Evolutionary conservation across 2,797 vertebrate species (phyloP).

Genomic region (Miichthys miiuy): DNA sequence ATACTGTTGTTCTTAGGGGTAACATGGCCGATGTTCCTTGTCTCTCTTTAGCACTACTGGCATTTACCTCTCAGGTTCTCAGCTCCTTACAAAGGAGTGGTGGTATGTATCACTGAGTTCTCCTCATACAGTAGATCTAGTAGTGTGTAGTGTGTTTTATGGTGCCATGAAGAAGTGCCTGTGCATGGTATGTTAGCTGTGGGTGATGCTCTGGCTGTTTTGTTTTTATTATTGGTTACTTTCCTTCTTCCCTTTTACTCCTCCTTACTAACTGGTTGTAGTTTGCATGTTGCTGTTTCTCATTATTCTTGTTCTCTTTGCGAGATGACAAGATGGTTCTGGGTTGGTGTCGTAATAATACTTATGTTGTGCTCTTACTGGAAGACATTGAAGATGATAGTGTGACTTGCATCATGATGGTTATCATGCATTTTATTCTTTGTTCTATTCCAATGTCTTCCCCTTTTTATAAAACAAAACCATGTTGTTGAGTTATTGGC

Average conservation of each 20-base stretch:
- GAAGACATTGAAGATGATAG: slow-evolving; percentile 10
- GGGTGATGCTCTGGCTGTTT: slow-evolving; percentile 61
- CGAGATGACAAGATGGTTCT: slow-evolving; percentile 39
- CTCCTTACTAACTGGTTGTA: slow-evolving; percentile 77
- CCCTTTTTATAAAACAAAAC: no score
- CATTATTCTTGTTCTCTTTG: slow-evolving; percentile 32
- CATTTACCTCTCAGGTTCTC: slow-evolving; percentile 97
- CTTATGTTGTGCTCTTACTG: slow-evolving; percentile 19
- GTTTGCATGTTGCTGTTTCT: slow-evolving; percentile 74
- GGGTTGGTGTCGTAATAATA: slow-evolving; percentile 43
- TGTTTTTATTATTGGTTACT: not conserved
- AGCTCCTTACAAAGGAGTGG: slow-evolving; percentile 94
- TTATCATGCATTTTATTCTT: slow-evolving; percentile 8
- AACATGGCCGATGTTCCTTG: slow-evolving; percentile 81
- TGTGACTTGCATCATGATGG: slow-evolving; percentile 49
- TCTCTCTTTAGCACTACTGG: slow-evolving; percentile 90
- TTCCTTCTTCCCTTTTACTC: slow-evolving; percentile 31
- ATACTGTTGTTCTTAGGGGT: slow-evolving; percentile 60
- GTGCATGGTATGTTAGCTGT: slow-evolving; percentile 79
- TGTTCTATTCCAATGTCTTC: not conserved
- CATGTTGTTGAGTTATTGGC: slow-evolving; percentile 1
- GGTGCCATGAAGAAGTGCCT: slow-evolving; percentile 59
- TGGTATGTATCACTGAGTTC: slow-evolving; percentile 91
- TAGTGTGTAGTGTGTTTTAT: slow-evolving; percentile 54
- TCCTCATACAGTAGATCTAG: slow-evolving; percentile 61